Percentiles rank a stretch among this genome's conserved stretches.
These are phyloP conservation scores for Phylloscopus collybita DNA, from an alignment of 2,797 vertebrate species.

Conservation along the genomic window DNA sequence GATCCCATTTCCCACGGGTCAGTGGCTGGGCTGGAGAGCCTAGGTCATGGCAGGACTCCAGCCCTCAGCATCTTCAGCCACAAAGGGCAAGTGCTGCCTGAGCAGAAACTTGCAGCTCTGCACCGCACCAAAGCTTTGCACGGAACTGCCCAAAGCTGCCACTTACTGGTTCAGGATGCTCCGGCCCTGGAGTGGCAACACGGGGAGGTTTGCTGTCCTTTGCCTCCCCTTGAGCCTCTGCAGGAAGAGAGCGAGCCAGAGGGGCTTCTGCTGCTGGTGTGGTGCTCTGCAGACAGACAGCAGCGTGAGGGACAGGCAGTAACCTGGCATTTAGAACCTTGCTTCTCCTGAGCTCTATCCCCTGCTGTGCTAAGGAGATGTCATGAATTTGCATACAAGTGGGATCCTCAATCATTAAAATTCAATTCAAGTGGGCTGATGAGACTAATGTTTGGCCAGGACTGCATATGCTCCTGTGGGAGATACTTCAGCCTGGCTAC, in stretches of 20 bases:
- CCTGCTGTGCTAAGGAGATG: not conserved
- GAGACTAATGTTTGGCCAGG: not conserved
- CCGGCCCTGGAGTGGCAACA: constrained; percentile 91
- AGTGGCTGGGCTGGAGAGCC: too few relatives aligned
- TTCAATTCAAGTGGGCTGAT: not conserved
- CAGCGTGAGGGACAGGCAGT: not conserved
- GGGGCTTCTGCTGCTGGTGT: constrained; percentile 92
- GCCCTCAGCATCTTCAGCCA: too few relatives aligned
- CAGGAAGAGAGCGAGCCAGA: constrained; percentile 89
- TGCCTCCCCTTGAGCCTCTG: constrained; percentile 92
- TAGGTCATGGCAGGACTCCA: too few relatives aligned
- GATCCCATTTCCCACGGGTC: too few relatives aligned
- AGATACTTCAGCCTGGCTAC: not conserved
- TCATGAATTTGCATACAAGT: not conserved
- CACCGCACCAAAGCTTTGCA: too few relatives aligned
- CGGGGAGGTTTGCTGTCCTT: constrained; percentile 89
- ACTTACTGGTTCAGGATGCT: constrained; percentile 81
- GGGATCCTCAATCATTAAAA: not conserved
- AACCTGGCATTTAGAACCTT: not conserved
- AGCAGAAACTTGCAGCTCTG: too few relatives aligned
- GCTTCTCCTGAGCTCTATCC: not conserved
- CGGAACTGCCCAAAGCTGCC: too few relatives aligned
- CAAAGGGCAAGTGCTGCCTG: too few relatives aligned
- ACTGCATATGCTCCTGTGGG: not conserved
- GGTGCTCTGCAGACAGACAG: constrained; percentile 79